Base-by-base conservation (phyloP, 2,888 invertebrate species). In the Anoncus sp. region DNA sequence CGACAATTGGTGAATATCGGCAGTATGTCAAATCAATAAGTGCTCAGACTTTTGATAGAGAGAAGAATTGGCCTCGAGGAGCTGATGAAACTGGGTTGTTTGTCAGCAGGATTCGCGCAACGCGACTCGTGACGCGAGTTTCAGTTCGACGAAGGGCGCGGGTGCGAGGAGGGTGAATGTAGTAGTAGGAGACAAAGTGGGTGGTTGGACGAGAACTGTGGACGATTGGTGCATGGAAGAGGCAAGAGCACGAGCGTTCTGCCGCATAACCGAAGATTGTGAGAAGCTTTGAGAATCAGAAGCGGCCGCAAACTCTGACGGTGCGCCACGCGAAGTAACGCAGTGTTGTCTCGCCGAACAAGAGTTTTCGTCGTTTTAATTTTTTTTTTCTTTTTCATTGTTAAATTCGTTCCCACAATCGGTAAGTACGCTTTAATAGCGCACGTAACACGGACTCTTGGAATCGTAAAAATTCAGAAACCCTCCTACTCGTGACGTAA, bases 231-330 rank as follows among this genome's bases (percentile, higher is more conserved):
- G 38, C 55, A 55, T 55, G 55, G 67, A 43, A 55, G 67, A 55
- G 20, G 45, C 3, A 53, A 24, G 55, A 53, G 51, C 49, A 66
- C 66, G 67, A 45, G 55, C 45, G 31, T 55, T 57, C 67, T 55
- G 67, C 55, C 27, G 67, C 67, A 86, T 86, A 86, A 83, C 77
- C 77, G 80, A 70, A 79, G 51, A 65, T 55, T 75, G 81, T 20
- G 65, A 77, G 70, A 55, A 72, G 75, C 80, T 84, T 78, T 81
- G 55, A 72, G 74, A 62, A 66, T 51, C 81, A 82, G 78, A 80
- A 81, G 87, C 84, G 82, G 84, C 81, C 86, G 86, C 81, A 85
- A 81, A 75, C 83, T 80, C 83, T 82, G 62, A 83, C 81, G 82
- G 83, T 82, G 75, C 81, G 81, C 65, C 27, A 77, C 81, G 78